A percentile compares a stretch with the other conserved stretches of the same genome.
phyloP scores from a whole-genome alignment of 2,113 vertebrate genomes.

The Mastomys coucha region DNA sequence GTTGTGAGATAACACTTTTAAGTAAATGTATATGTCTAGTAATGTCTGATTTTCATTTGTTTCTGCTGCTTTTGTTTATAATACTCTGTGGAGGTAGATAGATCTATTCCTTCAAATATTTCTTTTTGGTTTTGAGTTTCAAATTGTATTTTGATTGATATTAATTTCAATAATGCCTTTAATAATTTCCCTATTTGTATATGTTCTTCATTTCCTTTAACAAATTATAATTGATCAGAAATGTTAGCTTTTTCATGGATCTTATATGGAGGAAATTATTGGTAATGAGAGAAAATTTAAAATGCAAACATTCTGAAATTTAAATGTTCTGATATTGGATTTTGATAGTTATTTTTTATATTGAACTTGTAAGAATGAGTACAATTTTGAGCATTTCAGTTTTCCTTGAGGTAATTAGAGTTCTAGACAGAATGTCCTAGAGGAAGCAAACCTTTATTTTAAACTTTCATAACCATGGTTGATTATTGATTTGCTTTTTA shows the following conservation, averaged over 20 bases:
- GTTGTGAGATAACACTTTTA: conserved; percentile 46
- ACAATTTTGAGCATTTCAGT: conserved; percentile 56
- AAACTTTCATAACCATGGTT: conserved; percentile 50
- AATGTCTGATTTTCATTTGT: not conserved
- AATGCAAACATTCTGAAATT: conserved; percentile 51
- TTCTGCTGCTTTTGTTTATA: not conserved
- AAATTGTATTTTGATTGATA: conserved; percentile 56
- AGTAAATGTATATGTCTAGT: not conserved
- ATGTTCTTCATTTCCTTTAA: not conserved
- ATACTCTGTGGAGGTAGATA: not conserved
- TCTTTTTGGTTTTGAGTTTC: conserved; percentile 53
- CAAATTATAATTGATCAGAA: conserved; percentile 25
- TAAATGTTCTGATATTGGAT: conserved; percentile 25
- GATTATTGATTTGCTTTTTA: conserved; percentile 90
- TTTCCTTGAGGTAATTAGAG: conserved; percentile 59
- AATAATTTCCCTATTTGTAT: conserved; percentile 12
- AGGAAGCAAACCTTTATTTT: conserved; percentile 67
- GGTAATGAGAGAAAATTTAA: conserved; percentile 4
- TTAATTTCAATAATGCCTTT: conserved; percentile 30
- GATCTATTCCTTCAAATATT: conserved; percentile 30
- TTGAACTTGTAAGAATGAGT: conserved; percentile 44
- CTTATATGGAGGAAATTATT: conserved; percentile 11
- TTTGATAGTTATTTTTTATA: conserved; percentile 47
- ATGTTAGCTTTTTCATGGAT: conserved; percentile 14
- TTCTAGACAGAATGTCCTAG: conserved; percentile 62